A percentile compares a stretch with the other conserved stretches of the same genome.
These are phyloP conservation scores for Recurvirostra avosetta DNA, from an alignment of 2,113 vertebrate species.

Conservation along the genomic window DNA sequence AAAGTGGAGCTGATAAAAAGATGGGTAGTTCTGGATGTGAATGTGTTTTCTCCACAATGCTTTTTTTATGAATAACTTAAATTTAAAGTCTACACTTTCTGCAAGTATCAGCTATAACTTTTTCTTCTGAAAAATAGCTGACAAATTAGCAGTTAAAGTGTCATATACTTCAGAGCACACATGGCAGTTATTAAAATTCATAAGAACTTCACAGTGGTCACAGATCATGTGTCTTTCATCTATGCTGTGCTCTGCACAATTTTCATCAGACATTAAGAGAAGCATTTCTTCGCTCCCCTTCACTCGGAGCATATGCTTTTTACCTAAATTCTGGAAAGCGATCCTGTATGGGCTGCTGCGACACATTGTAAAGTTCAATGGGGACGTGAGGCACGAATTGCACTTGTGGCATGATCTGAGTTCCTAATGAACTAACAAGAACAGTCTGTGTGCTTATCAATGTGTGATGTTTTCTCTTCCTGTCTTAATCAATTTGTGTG, in stretches of 20 bases:
- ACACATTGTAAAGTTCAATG: not conserved
- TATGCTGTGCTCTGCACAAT: not conserved
- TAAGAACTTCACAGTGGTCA: slow-evolving; percentile 28
- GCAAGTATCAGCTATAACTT: slow-evolving; percentile 3
- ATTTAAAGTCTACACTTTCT: not conserved
- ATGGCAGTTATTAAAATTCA: slow-evolving; percentile 36
- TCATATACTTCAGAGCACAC: slow-evolving; percentile 30
- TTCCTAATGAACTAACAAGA: not conserved
- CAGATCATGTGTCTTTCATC: not conserved
- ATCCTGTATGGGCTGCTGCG: not conserved
- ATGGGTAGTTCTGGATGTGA: not conserved
- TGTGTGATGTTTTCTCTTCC: not conserved
- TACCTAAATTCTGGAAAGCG: not conserved
- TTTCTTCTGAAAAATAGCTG: slow-evolving; percentile 8
- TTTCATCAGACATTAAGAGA: not conserved
- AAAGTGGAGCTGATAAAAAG: not conserved
- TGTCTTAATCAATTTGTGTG: not conserved
- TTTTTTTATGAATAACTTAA: not conserved
- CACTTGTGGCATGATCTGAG: not conserved
- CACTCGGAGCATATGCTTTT: not conserved
- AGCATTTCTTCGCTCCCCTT: not conserved
- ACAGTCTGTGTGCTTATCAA: not conserved
- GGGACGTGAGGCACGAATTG: not conserved
- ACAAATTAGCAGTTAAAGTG: slow-evolving; percentile 29
- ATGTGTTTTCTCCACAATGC: not conserved